Evolutionary conservation across 1,140 invertebrate species (phyloP), one percentile per base, ranked within the genome.

Genomic region (Centruroides vittatus): DNA sequence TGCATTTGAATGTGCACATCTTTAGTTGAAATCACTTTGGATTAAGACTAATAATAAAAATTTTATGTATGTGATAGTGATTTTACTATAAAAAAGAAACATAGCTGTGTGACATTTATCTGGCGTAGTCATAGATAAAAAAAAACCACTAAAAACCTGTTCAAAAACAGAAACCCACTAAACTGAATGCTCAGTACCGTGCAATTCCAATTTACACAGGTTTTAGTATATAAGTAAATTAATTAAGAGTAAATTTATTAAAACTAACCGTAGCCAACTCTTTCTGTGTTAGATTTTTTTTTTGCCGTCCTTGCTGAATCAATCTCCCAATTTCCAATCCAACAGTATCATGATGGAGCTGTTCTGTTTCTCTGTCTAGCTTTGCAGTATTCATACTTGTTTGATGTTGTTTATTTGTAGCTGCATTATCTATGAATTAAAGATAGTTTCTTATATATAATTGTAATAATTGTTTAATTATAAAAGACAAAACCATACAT

Each of bases 281-380:
- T 77, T 98, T 98, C 74, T 99, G 96, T 64, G 90, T 96, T 74
- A 92, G 79, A 53, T 86, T 86, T 77, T 97, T 98, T 41, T 80
- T 78, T 69, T 93, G 88, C 57, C 96, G 81, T 35, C 88, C 93
- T 78, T 98, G 90, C 77, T 95, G 91, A 69, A 99, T 98, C 8
- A 94, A 75, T 75, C 88, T 89, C 3, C 89, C 89, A 55, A 97
- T 82, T 76, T 94, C 89, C 50, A 90, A 72, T 2, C 87, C 80
- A 58, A 99, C 83, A 71, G 85, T 88, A 56, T 96, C 89, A 75
- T 98, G 95, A 69, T 89, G 88, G 61, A 99, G 77, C 80, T 98
- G 93, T 73, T 99, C 96, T 53, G 94, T 98, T 78, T 99, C 96
- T 65, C 90, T 81, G 75, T 99, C 96, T 62, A 99, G 81, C 78